Conservation (phyloP, 2,888 invertebrate genomes). For the Leptopilina syphax region DNA sequence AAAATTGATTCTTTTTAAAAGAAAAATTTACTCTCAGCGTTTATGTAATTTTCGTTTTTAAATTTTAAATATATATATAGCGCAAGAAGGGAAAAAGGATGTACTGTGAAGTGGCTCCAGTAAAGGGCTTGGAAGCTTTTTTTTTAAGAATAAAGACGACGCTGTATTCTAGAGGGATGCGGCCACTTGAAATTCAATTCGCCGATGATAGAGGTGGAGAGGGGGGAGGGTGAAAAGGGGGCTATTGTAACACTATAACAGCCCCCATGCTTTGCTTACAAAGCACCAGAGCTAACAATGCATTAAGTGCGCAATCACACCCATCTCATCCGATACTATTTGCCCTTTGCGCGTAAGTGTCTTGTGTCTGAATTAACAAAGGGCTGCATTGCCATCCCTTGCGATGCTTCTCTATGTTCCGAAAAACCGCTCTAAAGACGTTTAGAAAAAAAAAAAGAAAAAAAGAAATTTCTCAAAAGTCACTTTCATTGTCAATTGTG, state of each 20-base stretch:
- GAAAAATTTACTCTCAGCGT: not conserved
- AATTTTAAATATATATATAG: slow-evolving; percentile 21
- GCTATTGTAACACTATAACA: slow-evolving; percentile 73
- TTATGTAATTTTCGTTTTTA: slow-evolving; percentile 43
- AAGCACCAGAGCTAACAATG: slow-evolving; percentile 73
- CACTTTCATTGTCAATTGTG: slow-evolving; percentile 20
- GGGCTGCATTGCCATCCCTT: slow-evolving; percentile 56
- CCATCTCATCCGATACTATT: slow-evolving; percentile 78
- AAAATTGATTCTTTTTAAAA: not conserved
- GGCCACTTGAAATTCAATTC: slow-evolving; percentile 77
- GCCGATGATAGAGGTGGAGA: slow-evolving; percentile 67
- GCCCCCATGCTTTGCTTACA: slow-evolving; percentile 75
- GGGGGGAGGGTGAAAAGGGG: slow-evolving; percentile 61
- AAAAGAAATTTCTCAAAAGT: not conserved
- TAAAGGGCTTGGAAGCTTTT: slow-evolving; percentile 49
- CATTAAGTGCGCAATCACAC: slow-evolving; percentile 77
- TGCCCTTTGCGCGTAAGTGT: slow-evolving; percentile 75
- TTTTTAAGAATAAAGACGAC: slow-evolving; percentile 66
- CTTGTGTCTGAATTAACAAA: slow-evolving; percentile 72
- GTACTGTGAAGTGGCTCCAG: slow-evolving; percentile 56
- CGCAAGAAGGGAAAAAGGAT: slow-evolving; percentile 44
- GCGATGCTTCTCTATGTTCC: not conserved
- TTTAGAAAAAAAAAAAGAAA: slow-evolving; percentile 9
- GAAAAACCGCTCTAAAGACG: slow-evolving; percentile 10
- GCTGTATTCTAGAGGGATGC: slow-evolving; percentile 74